Evolutionary conservation across 2,888 invertebrate species (phyloP), one percentile per base, ranked within the genome.

Genomic region (Muscina levida): DNA sequence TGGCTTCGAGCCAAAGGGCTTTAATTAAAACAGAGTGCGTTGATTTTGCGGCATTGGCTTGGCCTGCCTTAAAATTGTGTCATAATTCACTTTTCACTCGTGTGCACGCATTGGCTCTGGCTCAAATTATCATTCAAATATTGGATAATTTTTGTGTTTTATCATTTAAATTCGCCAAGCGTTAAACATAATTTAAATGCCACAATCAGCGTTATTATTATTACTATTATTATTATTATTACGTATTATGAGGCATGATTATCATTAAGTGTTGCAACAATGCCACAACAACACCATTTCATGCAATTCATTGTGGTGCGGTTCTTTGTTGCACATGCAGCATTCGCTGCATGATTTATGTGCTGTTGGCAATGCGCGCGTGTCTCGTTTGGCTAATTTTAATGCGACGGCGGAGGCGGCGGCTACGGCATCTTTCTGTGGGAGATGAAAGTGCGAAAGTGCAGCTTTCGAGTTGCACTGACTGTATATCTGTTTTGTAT

Each of bases 341-440:
- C 42, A 42, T 62, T 10, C 15, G 15, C 59, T 39, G 22, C 17
- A 62, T 62, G 62, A 62, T 62, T 62, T 59, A 59, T 59, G 59
- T 15, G 17, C 6, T 15, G 48, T 1, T 5, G 3, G 62, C 42
- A 62, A 31, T 8, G 59, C 42, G 42, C 42, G 37, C 66, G 39
- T 80, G 66, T 59, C 57, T 74, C 53, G 31, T 74, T 71, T 71
- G 44, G 66, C 31, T 37, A 67, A 71, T 66, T 71, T 75, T 31
- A 57, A 59, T 17, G 59, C 59, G 59, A 3, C 31, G n/a, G n/a
- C n/a, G n/a, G n/a, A n/a, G n/a, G n/a, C n/a, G n/a, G n/a, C n/a
- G n/a, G n/a, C n/a, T n/a, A n/a, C n/a, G n/a, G 59, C 19, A 19
- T 59, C 59, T 31, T 31, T 31, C 59, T 39, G 11, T 5, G 37